Conservation (phyloP, 2,797 vertebrate species). For the Xerus rutilus region DNA sequence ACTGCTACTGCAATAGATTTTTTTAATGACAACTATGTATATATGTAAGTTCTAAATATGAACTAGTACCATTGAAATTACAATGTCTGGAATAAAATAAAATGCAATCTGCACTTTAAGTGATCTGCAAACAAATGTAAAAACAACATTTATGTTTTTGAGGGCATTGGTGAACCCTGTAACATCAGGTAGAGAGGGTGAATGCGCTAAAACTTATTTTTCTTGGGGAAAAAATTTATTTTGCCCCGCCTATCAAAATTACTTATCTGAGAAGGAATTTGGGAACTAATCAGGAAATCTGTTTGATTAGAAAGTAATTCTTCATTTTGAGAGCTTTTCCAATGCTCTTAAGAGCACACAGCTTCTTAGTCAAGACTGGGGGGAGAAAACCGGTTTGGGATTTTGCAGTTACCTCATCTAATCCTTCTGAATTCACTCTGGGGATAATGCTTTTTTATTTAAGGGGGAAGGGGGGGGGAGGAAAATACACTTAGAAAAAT, state of each 20-base stretch:
- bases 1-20: conserved; percentile 73
- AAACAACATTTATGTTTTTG: conserved; percentile 66
- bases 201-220: conserved; percentile 70
- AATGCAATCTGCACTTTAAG: conserved; percentile 78
- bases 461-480: not conserved
- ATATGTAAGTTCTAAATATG: conserved; percentile 76
- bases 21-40: conserved; percentile 74
- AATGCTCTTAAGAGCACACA: conserved; percentile 78
- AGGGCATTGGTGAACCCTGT: conserved; percentile 67
- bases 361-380: conserved; percentile 74
- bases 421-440: conserved; percentile 82
- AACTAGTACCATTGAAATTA: conserved; percentile 73
- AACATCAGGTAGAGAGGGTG: conserved; percentile 49
- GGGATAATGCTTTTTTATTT: conserved; percentile 82
- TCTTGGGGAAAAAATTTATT: not conserved
- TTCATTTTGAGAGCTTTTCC: conserved; percentile 82
- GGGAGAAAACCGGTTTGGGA: conserved; percentile 74
- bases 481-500: conserved; percentile 83
- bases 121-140: conserved; percentile 78
- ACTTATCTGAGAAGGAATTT: conserved; percentile 77
- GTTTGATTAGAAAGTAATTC: conserved; percentile 82
- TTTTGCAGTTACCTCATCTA: conserved; percentile 83
- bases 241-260: conserved; percentile 54
- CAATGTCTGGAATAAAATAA: conserved; percentile 77
- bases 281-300: conserved; percentile 76